Conservation (phyloP, 2,797 vertebrate species). For the Schizothorax lantsangensis region DNA sequence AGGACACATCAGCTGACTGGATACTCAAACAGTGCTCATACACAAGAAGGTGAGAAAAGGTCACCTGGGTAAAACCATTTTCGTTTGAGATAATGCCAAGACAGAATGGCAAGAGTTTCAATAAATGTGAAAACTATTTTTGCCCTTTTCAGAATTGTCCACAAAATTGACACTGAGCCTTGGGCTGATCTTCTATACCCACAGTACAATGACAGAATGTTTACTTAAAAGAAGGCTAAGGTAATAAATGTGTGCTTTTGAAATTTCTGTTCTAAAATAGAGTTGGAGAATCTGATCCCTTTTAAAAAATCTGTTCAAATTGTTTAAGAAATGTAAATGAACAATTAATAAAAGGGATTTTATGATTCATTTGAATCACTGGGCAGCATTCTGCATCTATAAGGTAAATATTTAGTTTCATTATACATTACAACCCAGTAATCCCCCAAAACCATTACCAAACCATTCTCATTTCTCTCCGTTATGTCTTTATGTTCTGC, state of each 20-base stretch:
- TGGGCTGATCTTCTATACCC: not conserved
- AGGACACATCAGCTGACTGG: slow-evolving; percentile 52
- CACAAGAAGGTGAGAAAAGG: slow-evolving; percentile 33
- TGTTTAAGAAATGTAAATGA: not conserved
- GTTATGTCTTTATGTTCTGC: not conserved
- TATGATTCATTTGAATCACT: not conserved
- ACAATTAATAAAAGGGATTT: not conserved
- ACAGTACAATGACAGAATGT: not conserved
- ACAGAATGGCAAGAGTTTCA: not conserved
- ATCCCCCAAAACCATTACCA: not conserved
- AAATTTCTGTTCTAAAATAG: not conserved
- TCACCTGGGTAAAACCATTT: slow-evolving; percentile 1
- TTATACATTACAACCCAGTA: not conserved
- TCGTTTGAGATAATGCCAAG: not conserved
- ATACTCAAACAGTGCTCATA: slow-evolving; percentile 29
- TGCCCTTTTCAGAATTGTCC: not conserved
- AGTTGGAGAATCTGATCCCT: not conserved
- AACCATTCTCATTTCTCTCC: not conserved
- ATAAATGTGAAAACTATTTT: not conserved
- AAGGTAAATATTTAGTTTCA: not conserved
- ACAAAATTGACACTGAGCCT: not conserved
- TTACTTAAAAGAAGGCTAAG: not conserved
- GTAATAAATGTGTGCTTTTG: not conserved
- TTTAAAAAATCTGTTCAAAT: not conserved
- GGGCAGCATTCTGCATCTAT: not conserved